Evolutionary conservation across 1,140 invertebrate genomes (phyloP), one percentile per base, ranked within the genome.

Genomic region (Neodiprion fabricii): DNA sequence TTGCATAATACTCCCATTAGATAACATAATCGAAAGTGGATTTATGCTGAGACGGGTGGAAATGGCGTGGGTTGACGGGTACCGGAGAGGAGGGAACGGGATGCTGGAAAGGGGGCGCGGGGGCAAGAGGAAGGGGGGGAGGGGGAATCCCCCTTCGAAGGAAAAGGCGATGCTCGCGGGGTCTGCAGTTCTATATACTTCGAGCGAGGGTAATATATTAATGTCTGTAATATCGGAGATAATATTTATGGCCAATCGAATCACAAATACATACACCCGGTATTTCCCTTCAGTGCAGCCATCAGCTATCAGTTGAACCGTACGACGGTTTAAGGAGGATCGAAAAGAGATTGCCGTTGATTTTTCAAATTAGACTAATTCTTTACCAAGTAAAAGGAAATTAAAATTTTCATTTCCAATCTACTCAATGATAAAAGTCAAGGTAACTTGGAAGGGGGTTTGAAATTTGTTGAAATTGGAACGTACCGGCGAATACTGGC

Each of bases 11-110:
- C 85, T 83, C 73, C 83, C 83, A 86, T 87, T 87, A 86, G 85
- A 85, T 86, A 83, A 85, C 83, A 86, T 86, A 87, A 86, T 86
- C 86, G 84, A 87, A 87, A 86, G 80, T 85, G 82, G 86, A 87
- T 87, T 87, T 87, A 86, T 85, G 84, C 80, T 73, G 75, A 81
- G 75, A 61, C 78, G 78, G 81, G 48, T 71, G 48, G 70, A 40
- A 47, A 48, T 71, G 70, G 70, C 53, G 53, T 17, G 71, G 74
- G 79, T 77, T 78, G 76, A 78, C 77, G 77, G 74, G 76, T 79
- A 76, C 81, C 78, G 79, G 78, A 49, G 75, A 61, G 53, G 23
- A 49, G 74, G 66, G 47, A 69, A 75, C 74, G 68, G 21, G 70
- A 21, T n/a, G 48, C 40, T 65, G 65, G 67, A 76, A 66, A 65